A percentile compares a stretch with the other conserved stretches of the same genome.
Conservation (phyloP, 2,797 vertebrate genomes). For the Tokudaia tokunoshimensis region DNA sequence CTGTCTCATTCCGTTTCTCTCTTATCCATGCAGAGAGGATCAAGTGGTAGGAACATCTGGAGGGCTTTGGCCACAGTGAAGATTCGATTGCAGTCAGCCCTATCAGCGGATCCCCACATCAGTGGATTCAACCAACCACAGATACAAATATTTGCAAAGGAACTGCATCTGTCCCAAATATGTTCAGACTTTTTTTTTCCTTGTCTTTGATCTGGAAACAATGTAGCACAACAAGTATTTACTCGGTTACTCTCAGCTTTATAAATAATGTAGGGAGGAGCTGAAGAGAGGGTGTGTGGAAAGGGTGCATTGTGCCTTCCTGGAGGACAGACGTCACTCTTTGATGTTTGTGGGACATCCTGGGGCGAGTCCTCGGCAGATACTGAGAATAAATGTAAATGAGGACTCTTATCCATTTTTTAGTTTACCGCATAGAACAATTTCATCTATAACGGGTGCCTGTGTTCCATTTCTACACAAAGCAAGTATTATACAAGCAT, state of each 20-base stretch:
- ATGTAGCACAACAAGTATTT: not conserved
- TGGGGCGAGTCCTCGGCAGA: not conserved
- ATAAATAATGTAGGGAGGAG: not conserved
- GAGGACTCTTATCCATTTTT: not conserved
- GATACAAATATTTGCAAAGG: not conserved
- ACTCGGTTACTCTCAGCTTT: not conserved
- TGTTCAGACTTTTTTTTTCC: not conserved
- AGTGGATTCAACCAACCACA: not conserved
- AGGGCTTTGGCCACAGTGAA: not conserved
- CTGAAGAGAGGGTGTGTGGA: not conserved
- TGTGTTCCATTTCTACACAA: not conserved
- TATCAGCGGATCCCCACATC: not conserved
- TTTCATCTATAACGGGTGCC: too few relatives aligned
- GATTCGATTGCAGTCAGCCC: not conserved
- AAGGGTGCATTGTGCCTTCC: not conserved
- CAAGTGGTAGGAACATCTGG: not conserved
- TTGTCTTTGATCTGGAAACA: not conserved
- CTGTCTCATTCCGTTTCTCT: not conserved
- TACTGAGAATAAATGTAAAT: not conserved
- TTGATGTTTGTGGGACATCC: not conserved
- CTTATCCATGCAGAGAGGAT: not conserved
- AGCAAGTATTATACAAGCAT: not conserved
- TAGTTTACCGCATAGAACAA: not conserved
- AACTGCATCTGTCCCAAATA: not conserved
- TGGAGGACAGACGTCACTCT: not conserved